Base-by-base conservation (phyloP, 2,888 invertebrate genomes). In the Sphinx pinastri region DNA sequence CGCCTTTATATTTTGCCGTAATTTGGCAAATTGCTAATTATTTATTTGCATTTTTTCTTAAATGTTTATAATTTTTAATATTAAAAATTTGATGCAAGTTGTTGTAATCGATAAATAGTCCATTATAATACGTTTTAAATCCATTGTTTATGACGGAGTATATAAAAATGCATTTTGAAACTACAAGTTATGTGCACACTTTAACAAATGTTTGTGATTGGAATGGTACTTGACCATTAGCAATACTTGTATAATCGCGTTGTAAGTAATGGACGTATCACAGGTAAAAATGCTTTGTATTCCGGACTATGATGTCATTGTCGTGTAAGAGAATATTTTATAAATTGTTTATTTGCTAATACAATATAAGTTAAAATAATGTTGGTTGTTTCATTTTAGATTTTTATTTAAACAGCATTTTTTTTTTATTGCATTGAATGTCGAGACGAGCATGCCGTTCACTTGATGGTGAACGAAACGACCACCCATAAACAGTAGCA, bases 281-380 rank as follows among this genome's bases (percentile, higher is more conserved):
- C 71, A 79, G 69, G 73, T 77, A 77, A 82, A n/a, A 81, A 81
- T 85, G 88, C 87, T 87, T 87, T 80, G 84, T 86, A 83, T 84
- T 81, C 79, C 80, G 88, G 90, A 90, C 86, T 89, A 86, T 82
- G 82, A 87, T 84, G 88, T 90, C 90, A 87, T 85, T 88, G 86
- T 92, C 86, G 89, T 88, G 84, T 91, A 89, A 89, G 89, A 90
- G 90, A 92, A 92, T 93, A 93, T 93, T 93, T 93, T 93, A 93
- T 92, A 90, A 91, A 93, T 93, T 93, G 94, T 94, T 93, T 93
- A 93, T 93, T 94, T 94, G 94, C 94, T 94, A 93, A 93, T 94
- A 93, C 91, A 92, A 88, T 99, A 98, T 72, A 97, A 91, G 88
- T 88, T 89, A 89, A 88, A 84, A 80, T 79, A 69, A 75, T 71